Conservation (phyloP, 2,888 invertebrate genomes). For the Adelphocoris suturalis region DNA sequence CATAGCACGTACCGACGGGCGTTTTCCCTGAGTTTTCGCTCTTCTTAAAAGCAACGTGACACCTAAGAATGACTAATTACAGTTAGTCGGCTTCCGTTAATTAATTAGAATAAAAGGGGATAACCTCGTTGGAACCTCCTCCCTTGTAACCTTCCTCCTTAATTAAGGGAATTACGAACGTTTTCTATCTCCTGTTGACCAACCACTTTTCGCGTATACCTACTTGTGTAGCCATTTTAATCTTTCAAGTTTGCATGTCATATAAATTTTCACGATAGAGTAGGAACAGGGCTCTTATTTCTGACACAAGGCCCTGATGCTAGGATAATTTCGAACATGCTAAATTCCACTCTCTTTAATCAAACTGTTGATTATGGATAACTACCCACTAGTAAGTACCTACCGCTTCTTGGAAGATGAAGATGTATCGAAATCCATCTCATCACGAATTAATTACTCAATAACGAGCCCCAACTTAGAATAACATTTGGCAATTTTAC, state of each 20-base stretch:
- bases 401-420: too few relatives aligned
- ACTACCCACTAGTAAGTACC: too few relatives aligned
- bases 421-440: too few relatives aligned
- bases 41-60: slow-evolving; percentile 21
- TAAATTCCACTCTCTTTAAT: too few relatives aligned
- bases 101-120: slow-evolving; percentile 1
- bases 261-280: neutral
- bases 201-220: neutral
- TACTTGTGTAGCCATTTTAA: neutral
- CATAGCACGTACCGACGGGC: too few relatives aligned
- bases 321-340: too few relatives aligned
- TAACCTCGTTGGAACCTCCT: neutral
- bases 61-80: neutral
- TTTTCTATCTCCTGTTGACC: neutral
- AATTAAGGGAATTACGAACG: slow-evolving; percentile 20
- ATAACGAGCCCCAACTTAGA: too few relatives aligned
- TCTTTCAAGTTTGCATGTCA: slow-evolving; percentile 17
- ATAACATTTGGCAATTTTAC: too few relatives aligned
- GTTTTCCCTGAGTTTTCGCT: neutral
- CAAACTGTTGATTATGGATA: too few relatives aligned
- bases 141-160: neutral
- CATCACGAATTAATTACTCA: too few relatives aligned
- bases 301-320: neutral
- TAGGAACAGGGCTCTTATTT: neutral
- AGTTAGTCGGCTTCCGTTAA: neutral